phyloP scores from a whole-genome alignment of 2,888 invertebrate genomes.

The Galeruca laticollis region DNA sequence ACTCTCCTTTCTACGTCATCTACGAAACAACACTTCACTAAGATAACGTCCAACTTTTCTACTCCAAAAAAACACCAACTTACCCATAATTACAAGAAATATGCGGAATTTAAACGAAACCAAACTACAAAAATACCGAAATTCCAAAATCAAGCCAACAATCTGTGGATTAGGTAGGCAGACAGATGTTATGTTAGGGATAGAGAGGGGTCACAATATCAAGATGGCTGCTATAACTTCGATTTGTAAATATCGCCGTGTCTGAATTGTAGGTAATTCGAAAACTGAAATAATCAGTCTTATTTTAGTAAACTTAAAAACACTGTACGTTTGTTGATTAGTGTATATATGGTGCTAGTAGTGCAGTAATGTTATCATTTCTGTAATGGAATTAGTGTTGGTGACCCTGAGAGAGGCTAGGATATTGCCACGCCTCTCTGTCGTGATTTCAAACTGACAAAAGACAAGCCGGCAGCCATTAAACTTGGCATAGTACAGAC shows the following conservation, averaged over 20 bases:
- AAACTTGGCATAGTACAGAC: conserved; percentile 56
- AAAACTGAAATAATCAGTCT: neutral
- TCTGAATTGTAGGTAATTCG: conserved; percentile 27
- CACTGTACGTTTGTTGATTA: neutral
- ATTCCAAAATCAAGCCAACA: conserved; percentile 39
- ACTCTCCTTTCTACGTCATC: conserved; percentile 39
- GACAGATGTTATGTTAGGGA: conserved; percentile 39
- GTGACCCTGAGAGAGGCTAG: conserved; percentile 47
- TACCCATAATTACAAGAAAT: conserved; percentile 51
- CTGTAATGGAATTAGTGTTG: neutral
- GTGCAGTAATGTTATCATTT: neutral
- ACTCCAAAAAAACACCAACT: conserved; percentile 48
- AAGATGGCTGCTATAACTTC: conserved; percentile 60
- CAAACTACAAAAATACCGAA: conserved; percentile 49
- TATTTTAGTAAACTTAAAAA: neutral
- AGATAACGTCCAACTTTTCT: conserved; percentile 45
- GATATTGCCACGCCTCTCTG: conserved; percentile 61
- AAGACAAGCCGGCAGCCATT: conserved; percentile 62
- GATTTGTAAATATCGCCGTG: conserved; percentile 49
- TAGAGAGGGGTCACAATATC: conserved; percentile 57
- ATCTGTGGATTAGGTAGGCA: conserved; percentile 39
- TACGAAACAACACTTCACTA: conserved; percentile 49
- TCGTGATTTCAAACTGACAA: conserved; percentile 60
- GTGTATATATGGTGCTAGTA: neutral
- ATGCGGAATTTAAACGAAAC: conserved; percentile 49